phyloP scores from a whole-genome alignment of 2,797 vertebrate genomes.

The Takifugu ocellatus region DNA sequence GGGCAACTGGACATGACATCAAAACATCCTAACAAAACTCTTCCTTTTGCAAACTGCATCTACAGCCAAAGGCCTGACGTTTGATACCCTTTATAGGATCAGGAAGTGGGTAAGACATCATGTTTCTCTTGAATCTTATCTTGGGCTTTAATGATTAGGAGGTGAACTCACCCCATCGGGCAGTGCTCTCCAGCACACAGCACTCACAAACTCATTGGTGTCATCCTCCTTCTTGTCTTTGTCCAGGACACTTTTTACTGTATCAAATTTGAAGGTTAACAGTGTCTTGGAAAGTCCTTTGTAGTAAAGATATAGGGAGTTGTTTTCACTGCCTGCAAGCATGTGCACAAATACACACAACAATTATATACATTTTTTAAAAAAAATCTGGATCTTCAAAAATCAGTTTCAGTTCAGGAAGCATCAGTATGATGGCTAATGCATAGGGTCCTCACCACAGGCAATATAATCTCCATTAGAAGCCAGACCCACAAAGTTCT shows the following conservation, averaged over 20 bases:
- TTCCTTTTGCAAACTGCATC: too few species aligned
- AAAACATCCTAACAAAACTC: too few species aligned
- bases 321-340: slow-evolving; percentile 95
- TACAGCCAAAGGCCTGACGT: too few species aligned
- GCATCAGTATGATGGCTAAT: background rate
- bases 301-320: slow-evolving; percentile 97
- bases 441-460: slow-evolving; percentile 81
- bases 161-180: slow-evolving; percentile 89
- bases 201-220: slow-evolving; percentile 98
- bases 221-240: slow-evolving; percentile 99
- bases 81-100: too few species aligned
- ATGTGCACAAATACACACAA: background rate
- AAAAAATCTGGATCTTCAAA: too few species aligned
- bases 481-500: slow-evolving; percentile 97
- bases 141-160: background rate
- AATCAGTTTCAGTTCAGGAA: background rate
- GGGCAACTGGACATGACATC: too few species aligned
- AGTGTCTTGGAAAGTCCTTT: slow-evolving; percentile 99
- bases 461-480: slow-evolving; percentile 98
- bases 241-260: slow-evolving; percentile 97
- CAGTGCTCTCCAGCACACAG: slow-evolving; percentile 96
- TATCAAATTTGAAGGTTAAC: slow-evolving; percentile 98
- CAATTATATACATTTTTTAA: too few species aligned
- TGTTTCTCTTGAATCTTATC: too few species aligned
- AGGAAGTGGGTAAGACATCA: too few species aligned